These are phyloP conservation scores for Neuroscelio doddi DNA, from an alignment of 2,888 invertebrate species.

Conservation along the genomic window DNA sequence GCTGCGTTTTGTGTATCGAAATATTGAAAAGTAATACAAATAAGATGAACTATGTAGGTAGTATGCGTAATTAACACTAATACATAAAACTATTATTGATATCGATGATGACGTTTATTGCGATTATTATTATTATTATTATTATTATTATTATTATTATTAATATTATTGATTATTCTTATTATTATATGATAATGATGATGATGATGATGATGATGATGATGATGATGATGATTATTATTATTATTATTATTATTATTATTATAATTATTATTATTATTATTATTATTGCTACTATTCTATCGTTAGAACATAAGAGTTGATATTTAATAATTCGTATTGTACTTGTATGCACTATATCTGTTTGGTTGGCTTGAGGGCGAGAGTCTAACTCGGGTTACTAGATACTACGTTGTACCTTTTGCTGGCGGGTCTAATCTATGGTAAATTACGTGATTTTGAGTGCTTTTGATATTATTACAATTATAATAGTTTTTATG, in stretches of 20 bases:
- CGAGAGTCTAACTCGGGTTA: constrained; percentile 73
- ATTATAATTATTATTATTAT: constrained; percentile 40
- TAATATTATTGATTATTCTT: constrained; percentile 30
- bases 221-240: no score
- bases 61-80: constrained; percentile 49
- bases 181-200: constrained; percentile 26
- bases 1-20: constrained; percentile 24
- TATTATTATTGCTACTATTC: constrained; percentile 64
- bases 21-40: constrained; percentile 21
- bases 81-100: constrained; percentile 48
- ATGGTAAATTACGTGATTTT: not conserved
- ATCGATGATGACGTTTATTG: constrained; percentile 50
- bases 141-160: constrained; percentile 3
- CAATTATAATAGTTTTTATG: no score
- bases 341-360: constrained; percentile 72
- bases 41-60: constrained; percentile 50
- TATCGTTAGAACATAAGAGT: constrained; percentile 71
- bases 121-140: constrained; percentile 45
- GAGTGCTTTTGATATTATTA: no score
- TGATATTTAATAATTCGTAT: constrained; percentile 72
- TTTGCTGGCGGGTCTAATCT: constrained; percentile 64
- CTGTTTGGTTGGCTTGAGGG: constrained; percentile 72
- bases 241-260: not conserved
- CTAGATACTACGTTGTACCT: constrained; percentile 73
- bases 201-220: constrained; percentile 47